These are phyloP conservation scores for Drosophila kikkawai DNA, from an alignment of 1,140 invertebrate genomes.

Conservation along the genomic window DNA sequence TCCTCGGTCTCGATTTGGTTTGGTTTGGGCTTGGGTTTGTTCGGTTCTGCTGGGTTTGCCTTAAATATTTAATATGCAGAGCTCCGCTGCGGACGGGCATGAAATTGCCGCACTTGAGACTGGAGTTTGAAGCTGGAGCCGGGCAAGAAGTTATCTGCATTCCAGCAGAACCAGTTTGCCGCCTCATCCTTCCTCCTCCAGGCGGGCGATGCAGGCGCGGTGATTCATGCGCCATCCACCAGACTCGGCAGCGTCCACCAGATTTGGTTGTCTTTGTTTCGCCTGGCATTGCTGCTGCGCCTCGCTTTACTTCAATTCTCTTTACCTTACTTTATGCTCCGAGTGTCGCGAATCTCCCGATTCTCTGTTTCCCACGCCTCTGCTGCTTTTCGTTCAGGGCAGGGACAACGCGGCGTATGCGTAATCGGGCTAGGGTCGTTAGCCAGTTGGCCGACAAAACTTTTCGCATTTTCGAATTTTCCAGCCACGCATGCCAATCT, in stretches of 20 bases:
- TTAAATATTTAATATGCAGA: slow-evolving; percentile 80
- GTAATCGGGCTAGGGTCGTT: slow-evolving; percentile 76
- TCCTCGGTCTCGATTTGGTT: slow-evolving; percentile 4
- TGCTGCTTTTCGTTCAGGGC: slow-evolving; percentile 7
- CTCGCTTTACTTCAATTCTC: slow-evolving; percentile 1
- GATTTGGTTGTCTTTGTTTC: slow-evolving; percentile 53
- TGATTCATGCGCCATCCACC: slow-evolving; percentile 74
- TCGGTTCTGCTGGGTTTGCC: slow-evolving; percentile 36
- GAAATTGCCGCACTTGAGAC: slow-evolving; percentile 65
- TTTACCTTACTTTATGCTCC: slow-evolving; percentile 8
- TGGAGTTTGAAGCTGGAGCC: slow-evolving; percentile 23
- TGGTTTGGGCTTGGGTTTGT: slow-evolving; percentile 23
- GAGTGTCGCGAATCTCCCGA: slow-evolving; percentile 61
- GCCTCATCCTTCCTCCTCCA: slow-evolving; percentile 5
- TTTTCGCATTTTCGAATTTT: slow-evolving; percentile 65
- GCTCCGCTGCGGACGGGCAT: slow-evolving; percentile 54
- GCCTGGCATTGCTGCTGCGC: slow-evolving; percentile 32
- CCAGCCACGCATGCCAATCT: slow-evolving; percentile 60
- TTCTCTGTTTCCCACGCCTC: slow-evolving; percentile 32
- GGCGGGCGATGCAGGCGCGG: slow-evolving; percentile 51
- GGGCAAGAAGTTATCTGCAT: slow-evolving; percentile 71
- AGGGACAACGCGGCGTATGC: slow-evolving; percentile 69
- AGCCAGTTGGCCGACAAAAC: slow-evolving; percentile 66
- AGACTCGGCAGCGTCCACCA: slow-evolving; percentile 72
- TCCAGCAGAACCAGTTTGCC: slow-evolving; percentile 65